Evolutionary conservation across 1,140 invertebrate genomes (phyloP), one percentile per base, ranked within the genome.

Genomic region (Meloidogyne floridensis): DNA sequence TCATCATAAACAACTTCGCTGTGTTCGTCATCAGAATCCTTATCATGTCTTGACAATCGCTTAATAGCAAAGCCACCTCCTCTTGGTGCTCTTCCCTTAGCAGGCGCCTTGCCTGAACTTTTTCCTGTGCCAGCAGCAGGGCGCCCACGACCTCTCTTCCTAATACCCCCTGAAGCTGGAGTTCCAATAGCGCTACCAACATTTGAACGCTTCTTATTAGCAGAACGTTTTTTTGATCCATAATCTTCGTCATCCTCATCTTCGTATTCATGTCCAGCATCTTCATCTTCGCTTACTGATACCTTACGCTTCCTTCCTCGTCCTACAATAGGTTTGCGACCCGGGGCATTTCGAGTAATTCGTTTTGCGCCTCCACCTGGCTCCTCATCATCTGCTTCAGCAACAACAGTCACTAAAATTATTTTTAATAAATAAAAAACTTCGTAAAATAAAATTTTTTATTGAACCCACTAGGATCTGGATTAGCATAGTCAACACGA

Each of bases 311-410:
- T 82, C 18, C 32, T 59, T 7, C 51, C 56, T 56, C 70, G 82
- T 32, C 69, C 81, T 13, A 54, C 72, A 18, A 53, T 75, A 4
- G 47, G 78, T 69, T 81, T 85, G 13, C 75, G 51, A 42, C 82
- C 82, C 1, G 81, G 77, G n/a, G 70, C 83, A 72, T n/a, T 69
- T 20, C 80, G 74, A 20, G 84, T 42, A 13, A 18, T 18, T 10
- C 80, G 75, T 6, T 56, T 59, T 54, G 73, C n/a, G 15, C n/a
- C 59, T 1, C 75, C 74, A 0, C 83, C 82, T 11, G 81, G 81
- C 54, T 84, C 84, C 53, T 84, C 84, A 76, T 84, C 84, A 82
- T 84, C 84, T 15, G 87, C 78, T 75, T 85, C 83, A n/a, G 84
- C 83, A 32, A 84, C 65, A 20, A 84, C 80, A 42, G 73, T 79